Evolutionary conservation across 2,113 vertebrate species (phyloP), one percentile per base, ranked within the genome.

Genomic region (Amphilophus citrinellus): DNA sequence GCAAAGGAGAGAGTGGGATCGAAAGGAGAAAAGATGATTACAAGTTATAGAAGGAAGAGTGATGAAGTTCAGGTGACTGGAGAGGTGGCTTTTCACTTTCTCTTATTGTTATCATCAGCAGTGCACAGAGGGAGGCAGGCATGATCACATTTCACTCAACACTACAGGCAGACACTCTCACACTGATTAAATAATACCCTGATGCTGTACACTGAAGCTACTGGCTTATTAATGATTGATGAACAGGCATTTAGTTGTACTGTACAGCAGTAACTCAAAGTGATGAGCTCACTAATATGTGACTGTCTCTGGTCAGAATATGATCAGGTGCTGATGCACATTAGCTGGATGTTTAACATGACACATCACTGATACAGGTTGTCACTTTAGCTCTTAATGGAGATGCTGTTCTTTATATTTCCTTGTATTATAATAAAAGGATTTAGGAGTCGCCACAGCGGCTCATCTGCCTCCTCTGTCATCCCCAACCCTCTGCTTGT

Each of bases 201-300:
- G 77, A 91, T 89, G 71, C 86, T 84, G 84, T 84, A 85, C 77
- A 68, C 76, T 57, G 57, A 57, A 81, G 27, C 73, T 76, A 30
- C 89, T 93, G 89, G 93, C 76, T 94, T 90, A 95, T 95, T 95
- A 85, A 95, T 93, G 86, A 89, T 83, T 61, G 83, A 89, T 80
- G 86, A 90, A 82, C 80, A 83, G 84, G 71, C 66, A 58, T 84
- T 87, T 61, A 88, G 60, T 68, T 15, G 6, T 42, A 58, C 78
- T n/a, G 17, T 76, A 77, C 83, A 63, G 87, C 86, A 79, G 27
- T 30, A 42, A 80, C 50, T 73, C 27, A 73, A 56, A 56, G 44
- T 22, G 77, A 85, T 18, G 56, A 63, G 35, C 57, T 76, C 61
- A 61, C 71, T 15, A 44, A 85, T 35, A 79, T 77, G 62, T 47